Percentiles rank a stretch among this genome's conserved stretches.
Conservation (phyloP, 2,113 vertebrate species). For the Camelus bactrianus region DNA sequence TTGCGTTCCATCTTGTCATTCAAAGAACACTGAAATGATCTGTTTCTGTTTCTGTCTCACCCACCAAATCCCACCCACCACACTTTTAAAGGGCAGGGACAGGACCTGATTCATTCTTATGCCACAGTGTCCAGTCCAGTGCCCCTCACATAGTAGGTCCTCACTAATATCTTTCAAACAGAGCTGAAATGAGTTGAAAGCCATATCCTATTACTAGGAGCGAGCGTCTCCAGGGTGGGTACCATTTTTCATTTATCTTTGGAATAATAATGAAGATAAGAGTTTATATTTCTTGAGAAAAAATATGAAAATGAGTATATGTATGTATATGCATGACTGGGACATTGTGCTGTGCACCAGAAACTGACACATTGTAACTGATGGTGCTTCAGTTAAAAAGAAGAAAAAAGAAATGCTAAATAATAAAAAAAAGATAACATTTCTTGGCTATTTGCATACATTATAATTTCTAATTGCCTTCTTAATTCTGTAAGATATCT, state of each 20-base stretch:
- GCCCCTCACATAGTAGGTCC: background rate
- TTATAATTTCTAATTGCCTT: background rate
- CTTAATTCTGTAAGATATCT: background rate
- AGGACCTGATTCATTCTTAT: background rate
- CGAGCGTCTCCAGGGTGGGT: background rate
- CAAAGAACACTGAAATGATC: constrained; percentile 14
- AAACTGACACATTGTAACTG: too few relatives aligned
- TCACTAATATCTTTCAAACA: background rate
- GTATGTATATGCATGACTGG: too few relatives aligned
- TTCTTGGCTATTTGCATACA: background rate
- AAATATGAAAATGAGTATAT: too few relatives aligned
- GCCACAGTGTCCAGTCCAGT: background rate
- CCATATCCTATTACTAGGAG: background rate
- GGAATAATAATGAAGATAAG: background rate
- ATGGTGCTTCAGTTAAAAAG: too few relatives aligned
- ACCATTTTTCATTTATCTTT: background rate
- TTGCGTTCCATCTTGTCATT: background rate
- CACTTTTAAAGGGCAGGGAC: background rate
- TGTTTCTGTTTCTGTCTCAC: background rate
- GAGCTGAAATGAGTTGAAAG: background rate
- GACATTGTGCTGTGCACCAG: too few relatives aligned
- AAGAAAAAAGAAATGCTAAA: too few relatives aligned
- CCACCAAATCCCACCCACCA: background rate
- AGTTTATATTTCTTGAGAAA: background rate
- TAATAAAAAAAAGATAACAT: too few relatives aligned